Conservation (phyloP, 2,888 invertebrate genomes). For the Heliconius ethilla region DNA sequence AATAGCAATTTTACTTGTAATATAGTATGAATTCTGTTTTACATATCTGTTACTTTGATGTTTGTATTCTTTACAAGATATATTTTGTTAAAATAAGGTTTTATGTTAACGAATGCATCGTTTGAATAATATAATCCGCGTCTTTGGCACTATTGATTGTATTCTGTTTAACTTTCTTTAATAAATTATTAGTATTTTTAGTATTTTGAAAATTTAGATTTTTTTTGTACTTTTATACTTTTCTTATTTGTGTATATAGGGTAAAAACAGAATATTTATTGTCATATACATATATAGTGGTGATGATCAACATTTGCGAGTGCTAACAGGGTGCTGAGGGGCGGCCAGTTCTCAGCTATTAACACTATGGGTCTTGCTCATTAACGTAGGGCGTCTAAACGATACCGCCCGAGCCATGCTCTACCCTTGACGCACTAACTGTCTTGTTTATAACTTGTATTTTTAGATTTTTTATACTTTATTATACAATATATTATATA, state of each 20-base stretch:
- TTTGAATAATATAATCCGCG: neutral
- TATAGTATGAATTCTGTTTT: slow-evolving; percentile 15
- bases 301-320: slow-evolving; percentile 49
- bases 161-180: too few relatives aligned
- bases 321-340: slow-evolving; percentile 58
- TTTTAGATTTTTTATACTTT: too few relatives aligned
- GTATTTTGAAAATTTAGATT: neutral
- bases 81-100: neutral
- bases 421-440: slow-evolving; percentile 48
- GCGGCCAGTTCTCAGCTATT: slow-evolving; percentile 79
- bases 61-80: neutral
- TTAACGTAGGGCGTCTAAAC: slow-evolving; percentile 75
- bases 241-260: neutral
- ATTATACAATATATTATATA: too few relatives aligned
- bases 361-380: slow-evolving; percentile 77
- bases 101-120: neutral
- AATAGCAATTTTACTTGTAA: slow-evolving; percentile 27
- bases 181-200: neutral
- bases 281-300: slow-evolving; percentile 28
- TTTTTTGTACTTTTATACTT: neutral
- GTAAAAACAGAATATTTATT: neutral
- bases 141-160: too few relatives aligned
- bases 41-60: neutral
- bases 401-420: slow-evolving; percentile 59
- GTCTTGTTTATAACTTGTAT: neutral